A percentile compares a stretch with the other conserved stretches of the same genome.
These are phyloP conservation scores for Zele albiditarsus DNA, from an alignment of 2,888 invertebrate genomes.

Conservation along the genomic window DNA sequence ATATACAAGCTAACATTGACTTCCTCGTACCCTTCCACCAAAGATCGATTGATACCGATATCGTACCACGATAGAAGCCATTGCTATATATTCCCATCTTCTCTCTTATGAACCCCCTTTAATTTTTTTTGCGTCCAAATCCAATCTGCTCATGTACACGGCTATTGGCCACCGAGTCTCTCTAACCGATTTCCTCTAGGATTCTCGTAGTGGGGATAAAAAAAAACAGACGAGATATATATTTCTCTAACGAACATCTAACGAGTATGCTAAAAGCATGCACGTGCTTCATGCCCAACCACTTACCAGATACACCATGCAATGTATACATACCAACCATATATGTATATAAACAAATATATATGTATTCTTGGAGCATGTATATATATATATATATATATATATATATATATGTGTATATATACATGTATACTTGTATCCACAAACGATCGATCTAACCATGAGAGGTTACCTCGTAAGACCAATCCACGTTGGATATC, in stretches of 20 bases:
- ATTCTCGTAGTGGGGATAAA: not conserved
- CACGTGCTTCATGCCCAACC: constrained; percentile 56
- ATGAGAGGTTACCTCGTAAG: constrained; percentile 44
- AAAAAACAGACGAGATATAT: constrained; percentile 27
- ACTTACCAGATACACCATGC: constrained; percentile 46
- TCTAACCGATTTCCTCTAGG: constrained; percentile 31
- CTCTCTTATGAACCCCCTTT: constrained; percentile 42
- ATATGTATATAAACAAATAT: constrained; percentile 18
- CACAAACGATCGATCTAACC: constrained; percentile 45
- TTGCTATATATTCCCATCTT: constrained; percentile 42
- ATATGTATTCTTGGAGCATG: constrained; percentile 23
- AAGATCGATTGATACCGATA: constrained; percentile 52
- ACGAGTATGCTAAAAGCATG: constrained; percentile 56
- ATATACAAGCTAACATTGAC: constrained; percentile 41
- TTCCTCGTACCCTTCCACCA: constrained; percentile 49
- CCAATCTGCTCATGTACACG: not conserved
- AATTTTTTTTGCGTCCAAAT: constrained; percentile 11
- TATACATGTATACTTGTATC: constrained; percentile 11
- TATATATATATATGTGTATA: constrained; percentile 19
- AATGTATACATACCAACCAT: constrained; percentile 40
- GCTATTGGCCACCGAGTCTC: constrained; percentile 44
- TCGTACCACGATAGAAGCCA: constrained; percentile 44
- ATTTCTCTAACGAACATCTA: constrained; percentile 54
- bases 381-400: constrained; percentile 33
- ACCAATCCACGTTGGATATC: constrained; percentile 41